A percentile compares a stretch with the other conserved stretches of the same genome.
phyloP scores from a whole-genome alignment of 2,888 invertebrate species.

The Tipula helvola region DNA sequence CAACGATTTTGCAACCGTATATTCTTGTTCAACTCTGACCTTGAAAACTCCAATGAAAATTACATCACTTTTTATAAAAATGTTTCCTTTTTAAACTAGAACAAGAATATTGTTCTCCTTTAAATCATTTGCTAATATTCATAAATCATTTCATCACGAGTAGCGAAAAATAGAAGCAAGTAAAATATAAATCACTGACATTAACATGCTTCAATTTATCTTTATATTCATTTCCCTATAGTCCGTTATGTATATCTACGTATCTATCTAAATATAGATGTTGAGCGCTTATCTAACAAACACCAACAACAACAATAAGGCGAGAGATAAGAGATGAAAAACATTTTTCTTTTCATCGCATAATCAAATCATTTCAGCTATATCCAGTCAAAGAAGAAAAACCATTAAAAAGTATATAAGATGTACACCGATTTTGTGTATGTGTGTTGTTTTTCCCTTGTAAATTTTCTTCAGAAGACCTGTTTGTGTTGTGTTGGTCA shows the following conservation, averaged over 20 bases:
- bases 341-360: neutral
- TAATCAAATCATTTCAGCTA: neutral
- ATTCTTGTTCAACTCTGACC: too few relatives aligned
- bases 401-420: neutral
- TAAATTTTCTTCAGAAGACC: neutral
- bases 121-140: neutral
- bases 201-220: neutral
- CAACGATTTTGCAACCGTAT: too few relatives aligned
- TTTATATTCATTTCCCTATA: neutral
- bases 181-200: neutral
- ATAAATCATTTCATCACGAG: neutral
- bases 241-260: neutral
- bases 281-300: neutral
- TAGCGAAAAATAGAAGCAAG: neutral
- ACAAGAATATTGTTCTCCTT: neutral
- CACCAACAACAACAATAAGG: neutral
- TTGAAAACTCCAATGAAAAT: too few relatives aligned
- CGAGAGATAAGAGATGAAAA: neutral
- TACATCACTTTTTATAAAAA: too few relatives aligned
- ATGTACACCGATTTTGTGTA: neutral
- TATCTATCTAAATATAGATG: neutral
- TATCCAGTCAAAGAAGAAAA: neutral
- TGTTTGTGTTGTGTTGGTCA: neutral
- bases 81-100: too few relatives aligned
- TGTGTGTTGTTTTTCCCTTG: neutral